Base-by-base conservation (phyloP, 2,888 invertebrate genomes). In the Hypena proboscidalis region DNA sequence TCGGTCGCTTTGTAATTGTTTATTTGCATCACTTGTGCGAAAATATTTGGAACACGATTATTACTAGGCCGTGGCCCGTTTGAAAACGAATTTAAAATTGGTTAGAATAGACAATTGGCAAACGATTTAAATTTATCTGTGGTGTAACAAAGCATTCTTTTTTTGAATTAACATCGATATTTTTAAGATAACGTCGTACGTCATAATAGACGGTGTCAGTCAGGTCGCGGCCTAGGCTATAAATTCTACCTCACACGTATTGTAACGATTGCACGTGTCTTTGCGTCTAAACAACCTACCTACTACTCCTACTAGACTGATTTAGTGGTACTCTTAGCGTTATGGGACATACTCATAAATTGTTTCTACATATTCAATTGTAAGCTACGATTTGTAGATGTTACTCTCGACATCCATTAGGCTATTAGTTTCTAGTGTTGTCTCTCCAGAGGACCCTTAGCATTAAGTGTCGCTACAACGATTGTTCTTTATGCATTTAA, bases 281-380 rank as follows among this genome's bases (percentile, higher is more conserved):
- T 70, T 56, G 51, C 70, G 65, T 64, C 59, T 67, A 69, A 72
- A 71, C 64, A 66, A 64, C 70, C 65, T 75, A 84, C 77, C 78
- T 85, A 76, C 74, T 79, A 83, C 71, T 85, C 84, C 85, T 85
- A 83, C 78, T 90, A 90, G 90, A 90, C 89, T 90, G 90, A 90
- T 73, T 84, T 88, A 89, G 88, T 74, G 69, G 71, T 85, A 89
- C 76, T 84, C 56, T 77, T 88, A 85, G 80, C 58, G 58, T 74
- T 80, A 79, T 72, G 70, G 73, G 67, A 66, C 72, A 70, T 72
- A 74, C 65, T 76, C 61, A 65, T 63, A 57, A 60, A 62, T 59
- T 64, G 61, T 74, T 75, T 75, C 71, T 77, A 70, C 56, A 48
- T 54, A 70, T 73, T 80, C 67, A 67, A 79, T 76, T 80, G 77